These are phyloP conservation scores for Conistra vaccinii DNA, from an alignment of 2,888 invertebrate species.

Conservation along the genomic window DNA sequence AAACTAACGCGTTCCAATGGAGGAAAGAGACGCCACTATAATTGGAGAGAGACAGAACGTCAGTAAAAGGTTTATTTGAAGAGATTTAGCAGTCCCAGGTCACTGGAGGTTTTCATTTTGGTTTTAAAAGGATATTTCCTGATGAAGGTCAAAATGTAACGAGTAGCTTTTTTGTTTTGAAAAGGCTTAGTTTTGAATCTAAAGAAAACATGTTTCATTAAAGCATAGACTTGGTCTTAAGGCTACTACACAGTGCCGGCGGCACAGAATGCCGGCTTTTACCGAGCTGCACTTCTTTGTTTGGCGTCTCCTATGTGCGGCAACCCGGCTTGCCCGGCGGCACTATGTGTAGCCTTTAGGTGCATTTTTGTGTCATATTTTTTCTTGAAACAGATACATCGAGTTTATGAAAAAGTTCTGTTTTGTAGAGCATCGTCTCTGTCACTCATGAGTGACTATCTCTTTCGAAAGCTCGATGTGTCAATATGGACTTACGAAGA, in stretches of 20 bases:
- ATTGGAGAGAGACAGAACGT: not conserved
- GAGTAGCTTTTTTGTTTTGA: not conserved
- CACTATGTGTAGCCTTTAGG: no score
- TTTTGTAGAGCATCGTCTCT: not conserved
- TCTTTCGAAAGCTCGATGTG: not conserved
- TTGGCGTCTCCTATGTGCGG: no score
- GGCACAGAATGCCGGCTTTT: no score
- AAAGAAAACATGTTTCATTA: not conserved
- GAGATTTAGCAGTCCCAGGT: not conserved
- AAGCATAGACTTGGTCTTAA: not conserved
- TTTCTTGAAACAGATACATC: not conserved
- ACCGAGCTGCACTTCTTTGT: no score
- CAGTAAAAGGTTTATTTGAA: conserved; percentile 7
- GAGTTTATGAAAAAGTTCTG: not conserved
- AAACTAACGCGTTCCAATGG: conserved; percentile 95
- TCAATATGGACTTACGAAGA: not conserved
- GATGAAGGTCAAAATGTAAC: not conserved
- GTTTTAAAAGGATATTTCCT: not conserved
- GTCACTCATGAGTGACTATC: not conserved
- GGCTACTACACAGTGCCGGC: no score
- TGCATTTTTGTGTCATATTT: not conserved
- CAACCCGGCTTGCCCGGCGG: no score
- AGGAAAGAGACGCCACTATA: conserved; percentile 95
- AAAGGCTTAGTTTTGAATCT: not conserved
- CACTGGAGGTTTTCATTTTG: not conserved